phyloP scores from a whole-genome alignment of 2,888 invertebrate species.

The Cetonia aurata region DNA sequence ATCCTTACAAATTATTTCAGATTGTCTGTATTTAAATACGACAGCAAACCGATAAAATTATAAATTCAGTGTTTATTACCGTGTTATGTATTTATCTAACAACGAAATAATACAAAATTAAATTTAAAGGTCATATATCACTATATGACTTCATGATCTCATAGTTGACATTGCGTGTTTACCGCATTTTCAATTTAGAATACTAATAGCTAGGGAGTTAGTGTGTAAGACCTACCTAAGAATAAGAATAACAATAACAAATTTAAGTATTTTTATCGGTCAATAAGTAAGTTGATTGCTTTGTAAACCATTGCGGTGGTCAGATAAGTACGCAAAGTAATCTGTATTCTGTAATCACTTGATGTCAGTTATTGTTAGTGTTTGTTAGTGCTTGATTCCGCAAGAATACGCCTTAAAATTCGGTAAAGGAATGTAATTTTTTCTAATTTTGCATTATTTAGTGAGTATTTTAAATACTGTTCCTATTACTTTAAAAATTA shows the following conservation, averaged over 20 bases:
- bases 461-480: constrained; percentile 10
- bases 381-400: background rate
- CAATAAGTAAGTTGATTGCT: constrained; percentile 23
- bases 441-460: background rate
- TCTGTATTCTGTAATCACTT: background rate
- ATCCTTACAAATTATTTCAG: too few relatives aligned
- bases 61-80: too few relatives aligned
- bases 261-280: constrained; percentile 10
- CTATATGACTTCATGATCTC: constrained; percentile 13
- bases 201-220: too few relatives aligned
- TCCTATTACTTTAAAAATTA: background rate
- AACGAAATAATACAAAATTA: background rate
- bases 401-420: background rate
- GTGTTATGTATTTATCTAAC: too few relatives aligned
- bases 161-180: constrained; percentile 13
- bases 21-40: too few relatives aligned
- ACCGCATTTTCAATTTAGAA: background rate
- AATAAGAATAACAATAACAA: background rate
- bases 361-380: background rate
- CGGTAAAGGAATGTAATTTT: constrained; percentile 9
- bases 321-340: constrained; percentile 2
- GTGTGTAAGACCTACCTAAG: background rate
- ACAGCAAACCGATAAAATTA: too few relatives aligned
- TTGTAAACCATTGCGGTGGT: constrained; percentile 12
- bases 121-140: constrained; percentile 32